Evolutionary conservation across 1,140 invertebrate genomes (phyloP), one percentile per base, ranked within the genome.

Genomic region (Asbolus verrucosus): DNA sequence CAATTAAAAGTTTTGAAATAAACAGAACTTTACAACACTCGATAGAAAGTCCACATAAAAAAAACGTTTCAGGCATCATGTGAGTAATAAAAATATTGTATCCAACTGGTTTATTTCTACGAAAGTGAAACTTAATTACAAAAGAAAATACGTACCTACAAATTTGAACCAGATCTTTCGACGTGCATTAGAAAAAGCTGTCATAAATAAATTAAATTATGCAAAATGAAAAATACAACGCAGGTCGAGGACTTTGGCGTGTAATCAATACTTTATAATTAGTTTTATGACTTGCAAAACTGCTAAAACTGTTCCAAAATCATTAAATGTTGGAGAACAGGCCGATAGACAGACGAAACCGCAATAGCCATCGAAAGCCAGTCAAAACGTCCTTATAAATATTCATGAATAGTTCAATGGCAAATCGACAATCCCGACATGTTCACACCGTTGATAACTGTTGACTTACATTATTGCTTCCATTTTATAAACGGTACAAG

Each of bases 381-480:
- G 46, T 54, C 41, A 46, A 46, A 46, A 18, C 41, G 41, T 19
- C 21, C 21, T 54, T 54, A 54, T 54, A 54, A 24, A 54, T 54
- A 54, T 54, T 54, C 46, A 54, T 54, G 46, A 13, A 54, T 54
- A 19, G 46, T 54, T 54, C 46, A 54, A 54, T 54, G 21, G 46
- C 46, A 54, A 54, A 54, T 54, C 46, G 46, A 54, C 46, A 54
- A 54, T 54, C 46, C 62, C 43, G 50, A 38, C 39, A 65, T 66
- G 62, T 68, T 69, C 65, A 62, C 65, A 67, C 33, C 54, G 46
- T 15, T 63, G 63, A 73, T 67, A 67, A 60, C 68, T 73, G 70
- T 74, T 74, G 69, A 74, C 72, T 74, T 73, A 74, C 65, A 71
- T 69, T 71, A 71, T 71, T 71, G 69, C 69, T 71, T 65, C 65